Evolutionary conservation across 64 coral and sea anemone species (phyloP).

Genomic region (Dendrophyllia cribrosa): DNA sequence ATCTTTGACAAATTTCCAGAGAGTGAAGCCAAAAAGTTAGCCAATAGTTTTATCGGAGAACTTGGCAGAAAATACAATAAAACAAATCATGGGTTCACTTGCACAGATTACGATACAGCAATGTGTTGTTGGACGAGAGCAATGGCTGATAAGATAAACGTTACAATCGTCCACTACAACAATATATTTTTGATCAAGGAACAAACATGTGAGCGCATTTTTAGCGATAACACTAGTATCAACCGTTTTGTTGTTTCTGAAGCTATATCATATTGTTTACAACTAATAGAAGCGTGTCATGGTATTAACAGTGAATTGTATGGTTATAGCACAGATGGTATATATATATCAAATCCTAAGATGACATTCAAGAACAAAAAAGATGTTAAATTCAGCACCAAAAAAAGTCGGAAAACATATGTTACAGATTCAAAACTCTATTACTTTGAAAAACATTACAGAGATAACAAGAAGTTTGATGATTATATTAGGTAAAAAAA

Average conservation of each 20-base stretch:
- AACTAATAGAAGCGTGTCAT: background rate
- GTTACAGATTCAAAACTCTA: background rate
- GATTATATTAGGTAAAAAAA: background rate
- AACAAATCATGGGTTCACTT: slow-evolving; percentile 24
- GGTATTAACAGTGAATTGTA: background rate
- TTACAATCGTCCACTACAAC: slow-evolving; percentile 18
- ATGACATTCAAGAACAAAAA: background rate
- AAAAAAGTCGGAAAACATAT: background rate
- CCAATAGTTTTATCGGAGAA: slow-evolving; percentile 33
- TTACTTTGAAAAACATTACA: slow-evolving; percentile 48
- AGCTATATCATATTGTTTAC: slow-evolving; percentile 7
- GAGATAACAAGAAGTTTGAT: slow-evolving; percentile 29
- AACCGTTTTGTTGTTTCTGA: slow-evolving; percentile 58
- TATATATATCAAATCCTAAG: background rate
- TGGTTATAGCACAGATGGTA: background rate
- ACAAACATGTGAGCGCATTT: background rate
- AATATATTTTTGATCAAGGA: slow-evolving; percentile 5
- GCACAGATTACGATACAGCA: slow-evolving; percentile 22
- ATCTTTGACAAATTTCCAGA: slow-evolving; percentile 20
- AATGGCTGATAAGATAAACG: slow-evolving; percentile 5
- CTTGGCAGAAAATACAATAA: slow-evolving; percentile 40
- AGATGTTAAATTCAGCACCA: background rate
- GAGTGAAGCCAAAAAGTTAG: slow-evolving; percentile 11
- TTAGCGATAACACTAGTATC: slow-evolving; percentile 23
- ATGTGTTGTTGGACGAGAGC: slow-evolving; percentile 58